Conservation (phyloP, 2,888 invertebrate genomes). For the Meiosimyza decipiens region DNA sequence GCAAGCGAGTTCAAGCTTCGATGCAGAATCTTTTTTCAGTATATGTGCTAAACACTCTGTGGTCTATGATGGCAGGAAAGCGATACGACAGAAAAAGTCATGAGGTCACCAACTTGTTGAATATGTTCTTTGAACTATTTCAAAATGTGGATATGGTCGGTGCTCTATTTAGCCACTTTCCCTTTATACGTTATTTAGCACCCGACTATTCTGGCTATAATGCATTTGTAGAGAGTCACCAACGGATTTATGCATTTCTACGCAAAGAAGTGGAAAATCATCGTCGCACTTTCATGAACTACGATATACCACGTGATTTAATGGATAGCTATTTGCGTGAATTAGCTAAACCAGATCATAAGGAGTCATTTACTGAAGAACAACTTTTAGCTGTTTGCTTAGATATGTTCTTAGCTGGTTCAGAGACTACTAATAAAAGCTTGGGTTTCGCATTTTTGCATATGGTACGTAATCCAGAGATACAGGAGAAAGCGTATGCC, state of each 20-base stretch:
- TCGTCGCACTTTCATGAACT: constrained; percentile 71
- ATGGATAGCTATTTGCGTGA: constrained; percentile 85
- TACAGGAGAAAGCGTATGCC: constrained; percentile 79
- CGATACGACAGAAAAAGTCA: constrained; percentile 78
- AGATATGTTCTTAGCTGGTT: constrained; percentile 89
- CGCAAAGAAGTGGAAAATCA: constrained; percentile 78
- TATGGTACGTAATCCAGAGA: constrained; percentile 76
- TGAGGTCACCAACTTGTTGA: constrained; percentile 76
- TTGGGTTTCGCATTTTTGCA: constrained; percentile 82
- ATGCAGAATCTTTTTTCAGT: constrained; percentile 83
- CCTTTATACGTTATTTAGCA: constrained; percentile 76
- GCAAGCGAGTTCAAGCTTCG: constrained; percentile 69
- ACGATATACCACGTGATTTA: constrained; percentile 77
- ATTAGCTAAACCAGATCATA: constrained; percentile 71
- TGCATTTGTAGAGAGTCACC: constrained; percentile 77
- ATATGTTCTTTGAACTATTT: constrained; percentile 77
- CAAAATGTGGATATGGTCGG: constrained; percentile 85
- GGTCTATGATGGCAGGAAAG: constrained; percentile 85
- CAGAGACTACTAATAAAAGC: constrained; percentile 85
- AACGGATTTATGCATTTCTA: constrained; percentile 78
- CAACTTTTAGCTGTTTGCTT: constrained; percentile 83
- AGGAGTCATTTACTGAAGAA: constrained; percentile 74
- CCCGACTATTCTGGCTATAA: constrained; percentile 83
- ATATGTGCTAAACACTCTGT: constrained; percentile 81
- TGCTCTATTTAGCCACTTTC: constrained; percentile 82